A percentile compares a stretch with the other conserved stretches of the same genome.
Conservation (phyloP, 2,113 vertebrate species). For the Zeus faber region DNA sequence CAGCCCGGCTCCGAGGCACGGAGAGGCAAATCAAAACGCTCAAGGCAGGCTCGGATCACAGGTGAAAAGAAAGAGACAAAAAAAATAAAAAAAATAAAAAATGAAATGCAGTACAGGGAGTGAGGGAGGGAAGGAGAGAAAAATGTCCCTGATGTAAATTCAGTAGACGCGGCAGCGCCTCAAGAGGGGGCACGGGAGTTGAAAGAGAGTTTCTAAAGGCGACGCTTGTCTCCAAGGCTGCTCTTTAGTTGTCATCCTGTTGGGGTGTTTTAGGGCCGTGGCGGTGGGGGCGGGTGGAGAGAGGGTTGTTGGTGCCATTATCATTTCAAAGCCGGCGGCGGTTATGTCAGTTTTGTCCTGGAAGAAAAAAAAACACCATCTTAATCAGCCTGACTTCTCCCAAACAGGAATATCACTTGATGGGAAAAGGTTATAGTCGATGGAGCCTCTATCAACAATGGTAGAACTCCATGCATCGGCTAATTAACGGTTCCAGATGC, state of each 20-base stretch:
- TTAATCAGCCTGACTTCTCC: constrained; percentile 23
- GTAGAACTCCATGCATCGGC: constrained; percentile 49
- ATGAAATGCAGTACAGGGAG: too few relatives aligned
- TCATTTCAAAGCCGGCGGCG: too few relatives aligned
- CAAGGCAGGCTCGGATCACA: constrained; percentile 58
- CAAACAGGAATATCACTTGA: constrained; percentile 38
- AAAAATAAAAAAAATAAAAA: too few relatives aligned
- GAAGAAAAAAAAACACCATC: constrained; percentile 14
- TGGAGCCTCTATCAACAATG: constrained; percentile 45
- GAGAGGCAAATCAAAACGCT: constrained; percentile 58
- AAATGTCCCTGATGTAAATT: constrained; percentile 57
- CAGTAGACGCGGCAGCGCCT: constrained; percentile 53
- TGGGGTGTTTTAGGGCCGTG: too few relatives aligned
- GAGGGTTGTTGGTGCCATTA: too few relatives aligned
- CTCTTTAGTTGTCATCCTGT: constrained; percentile 7
- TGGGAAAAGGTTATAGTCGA: constrained; percentile 49
- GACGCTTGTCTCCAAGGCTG: constrained; percentile 17
- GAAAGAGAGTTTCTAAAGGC: constrained; percentile 33
- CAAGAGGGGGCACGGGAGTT: constrained; percentile 41
- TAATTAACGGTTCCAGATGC: constrained; percentile 64
- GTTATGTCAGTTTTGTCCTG: constrained; percentile 9
- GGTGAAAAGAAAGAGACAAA: constrained; percentile 36
- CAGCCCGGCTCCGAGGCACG: constrained; percentile 64
- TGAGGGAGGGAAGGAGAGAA: not conserved
- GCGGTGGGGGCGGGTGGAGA: too few relatives aligned